Evolutionary conservation across 2,888 invertebrate genomes (phyloP), one percentile per base, ranked within the genome.

Genomic region (Nemapogon koenigi): DNA sequence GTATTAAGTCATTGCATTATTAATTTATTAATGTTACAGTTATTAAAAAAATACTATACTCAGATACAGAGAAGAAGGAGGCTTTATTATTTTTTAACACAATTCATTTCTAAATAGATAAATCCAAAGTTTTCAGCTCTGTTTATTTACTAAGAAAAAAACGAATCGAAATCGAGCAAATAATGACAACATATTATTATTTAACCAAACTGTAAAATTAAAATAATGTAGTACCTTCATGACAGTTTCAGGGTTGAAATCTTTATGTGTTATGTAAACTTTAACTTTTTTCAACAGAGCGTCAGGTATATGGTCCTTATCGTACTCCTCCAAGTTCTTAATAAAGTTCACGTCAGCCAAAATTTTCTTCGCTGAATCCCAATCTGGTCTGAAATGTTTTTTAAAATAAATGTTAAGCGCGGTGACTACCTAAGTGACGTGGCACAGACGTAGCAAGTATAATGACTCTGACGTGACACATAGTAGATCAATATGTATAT

Each of bases 261-360:
- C 91, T 38, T 91, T 90, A 62, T 94, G 87, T 1, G 87, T 88
- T 1, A 94, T 84, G 56, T 94, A 96, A 1, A 81, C 80, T 62
- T 91, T 92, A 6, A 96, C 70, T 60, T 93, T 93, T 49, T 88
- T 88, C 11, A 94, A 60, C 2, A 82, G 82, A 2, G 81, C 72
- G 6, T 94, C 93, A 1, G 87, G 81, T 42, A 96, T 92, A 49
- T 90, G 87, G 53, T 95, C 92, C 60, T 94, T 95, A 50, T 94
- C 91, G 55, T 88, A 95, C 2, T 91, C 90, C 49, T 88, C 87
- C 1, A 96, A 75, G 30, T 85, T 87, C 43, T 90, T 89, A 36
- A 95, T 71, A 55, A 96, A 95, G 50, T 90, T 90, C 0, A 87
- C 83, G 55, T 95, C 94, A 0, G 89, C 88, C 50, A 96, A 76